A percentile compares a stretch with the other conserved stretches of the same genome.
Evolutionary conservation across 2,797 vertebrate genomes (phyloP).

Genomic region (Pteropus rufus): DNA sequence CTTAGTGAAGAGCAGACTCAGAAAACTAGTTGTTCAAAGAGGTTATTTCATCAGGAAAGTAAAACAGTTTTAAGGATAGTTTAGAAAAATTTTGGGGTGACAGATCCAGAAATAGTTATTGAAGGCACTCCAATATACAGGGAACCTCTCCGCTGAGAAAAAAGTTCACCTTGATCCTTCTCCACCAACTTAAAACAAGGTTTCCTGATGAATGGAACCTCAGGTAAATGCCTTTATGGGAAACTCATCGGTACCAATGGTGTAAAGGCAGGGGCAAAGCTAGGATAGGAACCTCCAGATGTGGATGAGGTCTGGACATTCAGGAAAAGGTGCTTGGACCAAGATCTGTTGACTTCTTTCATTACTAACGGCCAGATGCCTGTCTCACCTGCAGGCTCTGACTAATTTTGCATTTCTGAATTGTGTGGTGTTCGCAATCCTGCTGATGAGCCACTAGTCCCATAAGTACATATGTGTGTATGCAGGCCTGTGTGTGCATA

Average conservation of each 20-base stretch:
- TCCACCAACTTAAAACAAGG: constrained; percentile 5
- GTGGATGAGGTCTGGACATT: background rate
- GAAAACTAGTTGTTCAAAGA: constrained; percentile 43
- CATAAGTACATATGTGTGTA: constrained; percentile 38
- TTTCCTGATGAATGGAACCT: background rate
- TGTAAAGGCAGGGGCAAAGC: background rate
- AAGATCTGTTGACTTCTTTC: constrained; percentile 53
- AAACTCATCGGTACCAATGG: background rate
- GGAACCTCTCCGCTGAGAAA: background rate
- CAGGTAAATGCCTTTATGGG: background rate
- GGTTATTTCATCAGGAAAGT: background rate
- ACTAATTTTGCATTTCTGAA: constrained; percentile 63
- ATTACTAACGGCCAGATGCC: constrained; percentile 31
- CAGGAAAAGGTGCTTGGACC: background rate
- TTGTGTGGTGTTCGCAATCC: constrained; percentile 43
- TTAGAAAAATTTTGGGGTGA: constrained; percentile 30
- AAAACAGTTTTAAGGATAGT: constrained; percentile 32
- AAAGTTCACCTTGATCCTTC: background rate
- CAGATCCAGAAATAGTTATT: background rate
- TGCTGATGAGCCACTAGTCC: constrained; percentile 1
- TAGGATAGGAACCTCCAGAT: background rate
- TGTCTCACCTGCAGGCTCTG: constrained; percentile 22
- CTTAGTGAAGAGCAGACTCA: background rate
- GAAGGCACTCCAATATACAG: background rate
- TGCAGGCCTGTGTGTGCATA: constrained; percentile 45